Percentiles rank a stretch among this genome's conserved stretches.
These are phyloP conservation scores for Drosophila micromelanica DNA, from an alignment of 1,140 invertebrate species.

Conservation along the genomic window DNA sequence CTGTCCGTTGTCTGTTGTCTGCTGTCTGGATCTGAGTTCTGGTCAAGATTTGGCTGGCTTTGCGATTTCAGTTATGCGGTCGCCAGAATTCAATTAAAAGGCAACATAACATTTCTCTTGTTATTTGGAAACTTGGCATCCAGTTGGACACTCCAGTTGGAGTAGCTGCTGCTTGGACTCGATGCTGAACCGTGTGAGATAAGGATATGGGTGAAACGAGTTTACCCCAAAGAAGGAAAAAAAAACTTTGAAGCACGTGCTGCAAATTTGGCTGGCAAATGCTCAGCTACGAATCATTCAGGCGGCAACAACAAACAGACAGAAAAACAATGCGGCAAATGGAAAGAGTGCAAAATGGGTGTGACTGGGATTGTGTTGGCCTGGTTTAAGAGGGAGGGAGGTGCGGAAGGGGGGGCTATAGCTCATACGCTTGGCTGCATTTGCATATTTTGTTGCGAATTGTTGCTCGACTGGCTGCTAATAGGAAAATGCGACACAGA, in stretches of 20 bases:
- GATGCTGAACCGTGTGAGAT: slow-evolving; percentile 10
- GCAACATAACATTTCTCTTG: slow-evolving; percentile 70
- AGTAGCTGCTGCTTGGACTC: background rate
- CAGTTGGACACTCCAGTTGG: background rate
- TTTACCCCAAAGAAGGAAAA: background rate
- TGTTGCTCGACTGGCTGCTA: slow-evolving; percentile 73
- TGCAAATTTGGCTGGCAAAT: slow-evolving; percentile 69
- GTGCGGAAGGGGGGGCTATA: no score
- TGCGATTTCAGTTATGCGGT: slow-evolving; percentile 80
- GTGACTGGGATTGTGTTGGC: no score
- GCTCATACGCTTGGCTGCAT: slow-evolving; percentile 71
- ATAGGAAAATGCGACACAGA: slow-evolving; percentile 77
- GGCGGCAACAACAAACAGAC: slow-evolving; percentile 70
- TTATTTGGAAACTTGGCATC: slow-evolving; percentile 40
- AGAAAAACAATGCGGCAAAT: slow-evolving; percentile 74
- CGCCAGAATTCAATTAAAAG: slow-evolving; percentile 80
- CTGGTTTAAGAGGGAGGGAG: no score
- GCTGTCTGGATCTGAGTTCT: slow-evolving; percentile 28
- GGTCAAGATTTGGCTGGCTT: slow-evolving; percentile 74
- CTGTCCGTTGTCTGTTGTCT: background rate
- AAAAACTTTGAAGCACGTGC: slow-evolving; percentile 62
- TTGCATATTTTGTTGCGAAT: slow-evolving; percentile 79
- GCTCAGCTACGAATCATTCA: slow-evolving; percentile 67
- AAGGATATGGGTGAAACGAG: slow-evolving; percentile 24
- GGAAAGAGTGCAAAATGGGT: slow-evolving; percentile 12